Base-by-base conservation (phyloP, 2,888 invertebrate genomes). In the Heliconius charithonia region DNA sequence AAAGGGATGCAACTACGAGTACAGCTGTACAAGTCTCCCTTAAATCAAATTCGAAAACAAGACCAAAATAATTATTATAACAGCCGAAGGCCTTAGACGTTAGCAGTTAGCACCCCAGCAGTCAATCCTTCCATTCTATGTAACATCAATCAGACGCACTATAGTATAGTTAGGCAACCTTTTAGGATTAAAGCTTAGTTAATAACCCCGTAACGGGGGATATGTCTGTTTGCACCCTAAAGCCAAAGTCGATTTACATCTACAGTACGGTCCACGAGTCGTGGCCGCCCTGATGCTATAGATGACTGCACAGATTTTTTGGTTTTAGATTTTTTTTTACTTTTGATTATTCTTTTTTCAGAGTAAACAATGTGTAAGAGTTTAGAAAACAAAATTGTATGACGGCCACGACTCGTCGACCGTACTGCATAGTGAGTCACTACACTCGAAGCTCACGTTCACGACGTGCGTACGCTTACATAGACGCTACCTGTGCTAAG, bases 141-240 rank as follows among this genome's bases (percentile, higher is more conserved):
- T 51, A 51, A 71, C 56, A 56, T 71, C 27, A 71, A 51, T 76
- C 45, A 71, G 45, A 63, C 63, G 70, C 70, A 63, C 70, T 70
- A 76, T 70, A 76, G 70, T 70, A 76, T 63, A 76, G 70, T 70
- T 76, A 71, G 63, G 56, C 27, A 78, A 78, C 75, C 75, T 75
- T 78, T 78, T 75, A 75, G 78, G 70, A 75, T 75, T 77, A 77
- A 66, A 77, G 65, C 78, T 75, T 25, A 75, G 78, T 75, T 75
- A 71, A 78, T 78, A 75, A 51, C 75, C 32, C 63, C 45, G 70
- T 51, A 66, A 78, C 78, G 56, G 75, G 37, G 73, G 73, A 32
- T 71, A 13, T 56, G 78, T 65, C 63, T 65, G 78, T 69, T 70
- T 65, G 32, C 65, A 41, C 63, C 56, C 69, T 4, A 63, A 51